Conservation (phyloP, 2,797 vertebrate species). For the Sebastolobus altivelis region DNA sequence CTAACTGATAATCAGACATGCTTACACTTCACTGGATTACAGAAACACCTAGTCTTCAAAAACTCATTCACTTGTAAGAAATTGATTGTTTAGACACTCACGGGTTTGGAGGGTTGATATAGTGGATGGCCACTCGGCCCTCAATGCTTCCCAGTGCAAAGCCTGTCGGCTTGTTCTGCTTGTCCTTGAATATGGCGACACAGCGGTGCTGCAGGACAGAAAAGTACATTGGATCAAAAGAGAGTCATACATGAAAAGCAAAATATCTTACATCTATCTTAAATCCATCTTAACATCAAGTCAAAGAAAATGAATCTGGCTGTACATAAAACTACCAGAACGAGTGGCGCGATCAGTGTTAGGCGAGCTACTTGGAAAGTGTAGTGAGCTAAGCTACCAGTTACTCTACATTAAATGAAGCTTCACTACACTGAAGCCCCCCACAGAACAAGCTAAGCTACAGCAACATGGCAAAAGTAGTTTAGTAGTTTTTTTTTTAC, state of each 20-base stretch:
- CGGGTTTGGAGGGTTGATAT: constrained; percentile 99
- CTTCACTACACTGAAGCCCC: too few species aligned
- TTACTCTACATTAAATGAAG: too few species aligned
- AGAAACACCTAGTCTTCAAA: constrained; percentile 4
- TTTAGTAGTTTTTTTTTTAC: too few species aligned
- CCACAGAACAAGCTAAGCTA: too few species aligned
- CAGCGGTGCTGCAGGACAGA: constrained; percentile 91
- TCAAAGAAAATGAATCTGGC: background rate
- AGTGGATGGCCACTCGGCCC: constrained; percentile 98
- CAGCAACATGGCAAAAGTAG: too few species aligned
- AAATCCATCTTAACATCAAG: background rate
- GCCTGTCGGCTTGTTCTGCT: constrained; percentile 98
- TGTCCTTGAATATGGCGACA: constrained; percentile 99
- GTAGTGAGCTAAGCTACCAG: too few species aligned
- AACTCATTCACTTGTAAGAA: background rate
- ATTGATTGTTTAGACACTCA: constrained; percentile 80
- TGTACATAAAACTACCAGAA: background rate
- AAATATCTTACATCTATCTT: background rate
- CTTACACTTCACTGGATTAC: background rate
- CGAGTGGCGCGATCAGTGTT: background rate
- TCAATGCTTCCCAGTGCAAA: constrained; percentile 99
- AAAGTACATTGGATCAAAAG: background rate
- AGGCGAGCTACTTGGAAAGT: too few species aligned
- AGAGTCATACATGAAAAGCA: background rate
- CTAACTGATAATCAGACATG: background rate